phyloP scores from a whole-genome alignment of 2,888 invertebrate genomes.

The Apamea anceps region DNA sequence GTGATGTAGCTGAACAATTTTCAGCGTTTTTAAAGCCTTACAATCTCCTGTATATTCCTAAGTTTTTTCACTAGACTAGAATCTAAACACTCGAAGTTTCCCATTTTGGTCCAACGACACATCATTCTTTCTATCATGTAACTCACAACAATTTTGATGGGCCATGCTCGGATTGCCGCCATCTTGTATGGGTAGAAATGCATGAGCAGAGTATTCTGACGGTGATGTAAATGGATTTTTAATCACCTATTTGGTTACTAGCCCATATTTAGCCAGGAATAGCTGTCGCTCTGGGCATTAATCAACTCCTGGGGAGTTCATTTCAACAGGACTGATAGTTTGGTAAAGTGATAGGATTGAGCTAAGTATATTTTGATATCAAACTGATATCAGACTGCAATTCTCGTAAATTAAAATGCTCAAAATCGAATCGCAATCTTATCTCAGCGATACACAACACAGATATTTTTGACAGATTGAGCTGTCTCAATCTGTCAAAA shows the following conservation, averaged over 20 bases:
- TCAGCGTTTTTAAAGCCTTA: background rate
- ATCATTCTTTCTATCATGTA: constrained; percentile 67
- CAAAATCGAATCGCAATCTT: too few species aligned
- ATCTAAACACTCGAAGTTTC: constrained; percentile 70
- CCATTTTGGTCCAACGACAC: constrained; percentile 79
- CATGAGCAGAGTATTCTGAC: background rate
- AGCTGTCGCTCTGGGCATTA: background rate
- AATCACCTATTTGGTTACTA: background rate
- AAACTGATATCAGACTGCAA: too few species aligned
- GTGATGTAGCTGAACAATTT: background rate
- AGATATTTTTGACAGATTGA: too few species aligned
- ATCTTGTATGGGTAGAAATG: background rate
- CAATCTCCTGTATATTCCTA: constrained; percentile 49
- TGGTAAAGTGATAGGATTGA: background rate
- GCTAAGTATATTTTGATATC: too few species aligned
- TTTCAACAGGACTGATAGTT: background rate
- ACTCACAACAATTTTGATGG: constrained; percentile 73
- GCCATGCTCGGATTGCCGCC: constrained; percentile 46
- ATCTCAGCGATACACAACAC: too few species aligned
- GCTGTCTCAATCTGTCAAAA: too few species aligned
- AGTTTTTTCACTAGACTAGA: constrained; percentile 66
- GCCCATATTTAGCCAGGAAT: background rate
- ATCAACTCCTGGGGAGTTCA: background rate
- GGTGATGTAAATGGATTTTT: too few species aligned
- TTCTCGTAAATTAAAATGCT: too few species aligned